These are phyloP conservation scores for Enteromius paludinosus DNA, from an alignment of 2,797 vertebrate species.

Conservation along the genomic window DNA sequence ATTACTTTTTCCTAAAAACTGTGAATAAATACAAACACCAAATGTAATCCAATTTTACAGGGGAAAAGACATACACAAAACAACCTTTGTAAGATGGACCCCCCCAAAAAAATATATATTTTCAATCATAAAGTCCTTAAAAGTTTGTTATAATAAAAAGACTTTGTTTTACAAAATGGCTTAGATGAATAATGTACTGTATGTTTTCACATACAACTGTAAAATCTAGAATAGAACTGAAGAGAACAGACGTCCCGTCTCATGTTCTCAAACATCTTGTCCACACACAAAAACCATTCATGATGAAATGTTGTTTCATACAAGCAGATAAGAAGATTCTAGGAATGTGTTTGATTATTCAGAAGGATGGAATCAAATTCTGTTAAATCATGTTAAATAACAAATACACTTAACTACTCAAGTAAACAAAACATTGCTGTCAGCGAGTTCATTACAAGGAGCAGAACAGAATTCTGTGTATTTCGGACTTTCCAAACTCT, in stretches of 20 bases:
- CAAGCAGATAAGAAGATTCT: neutral
- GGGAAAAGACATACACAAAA: neutral
- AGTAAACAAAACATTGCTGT: constrained; percentile 41
- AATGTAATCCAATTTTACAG: neutral
- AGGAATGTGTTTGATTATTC: constrained; percentile 17
- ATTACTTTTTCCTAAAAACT: too few species aligned
- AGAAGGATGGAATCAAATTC: constrained; percentile 39
- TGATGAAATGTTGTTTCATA: constrained; percentile 27
- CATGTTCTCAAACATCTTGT: neutral
- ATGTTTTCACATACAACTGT: neutral
- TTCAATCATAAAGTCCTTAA: neutral
- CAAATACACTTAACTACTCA: constrained; percentile 21
- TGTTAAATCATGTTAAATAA: constrained; percentile 19
- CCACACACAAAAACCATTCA: neutral
- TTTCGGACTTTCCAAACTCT: constrained; percentile 43
- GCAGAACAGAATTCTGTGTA: constrained; percentile 19
- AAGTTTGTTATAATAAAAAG: neutral
- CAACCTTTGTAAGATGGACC: neutral
- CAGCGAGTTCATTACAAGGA: constrained; percentile 41
- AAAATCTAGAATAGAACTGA: neutral
- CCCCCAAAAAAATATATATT: too few species aligned
- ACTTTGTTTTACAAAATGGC: neutral
- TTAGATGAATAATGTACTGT: neutral
- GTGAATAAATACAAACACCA: neutral
- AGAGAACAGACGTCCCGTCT: neutral